These are phyloP conservation scores for Camelus bactrianus DNA, from an alignment of 2,113 vertebrate genomes.

Conservation along the genomic window DNA sequence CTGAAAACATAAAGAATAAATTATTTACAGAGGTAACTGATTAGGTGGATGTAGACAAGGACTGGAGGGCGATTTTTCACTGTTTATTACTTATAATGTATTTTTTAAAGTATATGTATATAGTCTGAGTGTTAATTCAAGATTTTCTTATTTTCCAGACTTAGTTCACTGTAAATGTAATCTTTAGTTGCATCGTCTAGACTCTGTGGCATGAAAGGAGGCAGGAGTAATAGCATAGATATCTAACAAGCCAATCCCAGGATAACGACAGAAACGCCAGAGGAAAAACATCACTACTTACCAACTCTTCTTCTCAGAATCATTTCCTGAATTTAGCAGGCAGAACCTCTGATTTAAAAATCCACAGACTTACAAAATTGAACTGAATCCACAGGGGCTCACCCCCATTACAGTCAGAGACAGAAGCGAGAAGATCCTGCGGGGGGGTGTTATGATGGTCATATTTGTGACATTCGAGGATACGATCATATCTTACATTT, in stretches of 20 bases:
- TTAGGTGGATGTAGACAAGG: not conserved
- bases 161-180: not conserved
- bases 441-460: not conserved
- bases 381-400: not conserved
- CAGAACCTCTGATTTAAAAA: not conserved
- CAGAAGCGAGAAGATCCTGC: not conserved
- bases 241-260: not conserved
- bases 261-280: not conserved
- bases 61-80: not conserved
- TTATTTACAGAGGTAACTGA: not conserved
- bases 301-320: not conserved
- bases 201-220: not conserved
- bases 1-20: not conserved
- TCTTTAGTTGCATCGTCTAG: not conserved
- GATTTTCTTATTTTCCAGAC: not conserved
- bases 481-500: not conserved
- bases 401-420: not conserved
- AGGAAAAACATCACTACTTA: not conserved
- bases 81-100: not conserved
- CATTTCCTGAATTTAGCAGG: not conserved
- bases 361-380: not conserved
- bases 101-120: not conserved
- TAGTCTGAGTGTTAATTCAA: not conserved
- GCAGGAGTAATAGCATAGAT: not conserved
- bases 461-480: not conserved